A percentile compares a stretch with the other conserved stretches of the same genome.
phyloP scores from a whole-genome alignment of 37 sponge, comb jelly and placozoan species.

The Crambe crambe region DNA sequence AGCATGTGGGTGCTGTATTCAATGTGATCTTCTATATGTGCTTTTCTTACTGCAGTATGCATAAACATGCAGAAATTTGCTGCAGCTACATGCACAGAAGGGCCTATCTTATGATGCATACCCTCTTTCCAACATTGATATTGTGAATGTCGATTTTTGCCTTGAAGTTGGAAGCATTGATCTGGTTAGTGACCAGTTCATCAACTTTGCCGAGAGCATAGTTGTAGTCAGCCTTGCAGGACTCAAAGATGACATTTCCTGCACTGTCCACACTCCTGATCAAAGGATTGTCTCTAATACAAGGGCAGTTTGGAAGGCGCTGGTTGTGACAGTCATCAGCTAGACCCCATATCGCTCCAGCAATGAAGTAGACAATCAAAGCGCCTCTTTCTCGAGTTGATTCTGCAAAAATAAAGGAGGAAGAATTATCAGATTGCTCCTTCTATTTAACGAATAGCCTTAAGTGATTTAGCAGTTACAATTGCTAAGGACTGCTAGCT shows the following conservation, averaged over 20 bases:
- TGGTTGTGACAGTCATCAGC: slow-evolving; percentile 35
- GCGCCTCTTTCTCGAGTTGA: slow-evolving; percentile 51
- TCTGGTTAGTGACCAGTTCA: neutral
- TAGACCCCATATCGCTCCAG: slow-evolving; percentile 20
- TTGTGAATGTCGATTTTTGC: slow-evolving; percentile 3
- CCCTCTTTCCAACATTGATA: slow-evolving; percentile 21
- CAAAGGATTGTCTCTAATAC: neutral
- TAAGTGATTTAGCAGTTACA: too few relatives aligned
- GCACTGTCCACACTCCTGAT: neutral
- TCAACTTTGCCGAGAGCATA: slow-evolving; percentile 9
- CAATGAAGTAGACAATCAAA: slow-evolving; percentile 33
- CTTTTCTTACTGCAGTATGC: too few relatives aligned
- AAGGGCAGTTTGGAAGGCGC: slow-evolving; percentile 32
- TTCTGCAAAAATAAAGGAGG: too few relatives aligned
- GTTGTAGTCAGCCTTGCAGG: slow-evolving; percentile 31
- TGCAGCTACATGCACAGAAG: too few relatives aligned
- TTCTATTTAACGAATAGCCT: too few relatives aligned
- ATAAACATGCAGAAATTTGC: too few relatives aligned
- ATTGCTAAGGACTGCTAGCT: too few relatives aligned
- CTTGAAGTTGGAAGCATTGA: neutral
- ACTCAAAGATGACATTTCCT: slow-evolving; percentile 11
- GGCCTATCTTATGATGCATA: too few relatives aligned
- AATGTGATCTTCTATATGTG: too few relatives aligned
- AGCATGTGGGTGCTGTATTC: too few relatives aligned
- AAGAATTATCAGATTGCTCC: too few relatives aligned